Evolutionary conservation across 30 jellyfish, hydroid and myxozoan species (phyloP), one percentile per base, ranked within the genome.

Genomic region (Hydra vulgaris): DNA sequence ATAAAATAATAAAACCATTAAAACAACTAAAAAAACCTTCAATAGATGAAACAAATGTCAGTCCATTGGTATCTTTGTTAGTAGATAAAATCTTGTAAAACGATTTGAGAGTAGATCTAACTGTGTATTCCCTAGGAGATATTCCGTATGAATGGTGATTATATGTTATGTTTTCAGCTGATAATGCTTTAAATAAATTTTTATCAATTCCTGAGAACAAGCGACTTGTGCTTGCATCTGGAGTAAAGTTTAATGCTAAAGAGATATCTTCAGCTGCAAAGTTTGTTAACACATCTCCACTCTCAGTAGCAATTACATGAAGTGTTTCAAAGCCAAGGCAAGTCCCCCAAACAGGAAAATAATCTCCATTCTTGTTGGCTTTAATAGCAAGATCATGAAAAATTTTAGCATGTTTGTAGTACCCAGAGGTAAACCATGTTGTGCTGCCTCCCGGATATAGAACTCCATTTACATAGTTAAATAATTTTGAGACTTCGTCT

Each of bases 301-400:
- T 76, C 67, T 87, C 95, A 23, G 95, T 89, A 1, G 94, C 78
- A 7, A 91, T 40, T 17, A 84, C 96, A 19, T 94, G 79, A 77
- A 94, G 27, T 25, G 99, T 83, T 76, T 94, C 89, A 71, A 94
- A 88, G 0, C 99, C 99, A 26, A 94, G 96, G 70, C 99, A 94
- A 15, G 99, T 94, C 4, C 99, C 99, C 99, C 96, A 87, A 8
- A 94, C 72, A 0, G 99, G 99, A 85, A 93, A 93, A 83, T 78
- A 87, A 82, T 94, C 99, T 25, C 96, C 99, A 19, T 23, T 67
- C 20, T 78, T 52, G 83, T 94, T 88, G 7, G 99, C 99, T 40
- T 72, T 55, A n/a, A 79, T 81, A 0, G 99, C 99, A 66, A 76
- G 77, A 69, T 85, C 90, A 85, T 73, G 84, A 27, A 94, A 71